phyloP scores from a whole-genome alignment of 2,888 invertebrate genomes.

The Eudemis profundana region DNA sequence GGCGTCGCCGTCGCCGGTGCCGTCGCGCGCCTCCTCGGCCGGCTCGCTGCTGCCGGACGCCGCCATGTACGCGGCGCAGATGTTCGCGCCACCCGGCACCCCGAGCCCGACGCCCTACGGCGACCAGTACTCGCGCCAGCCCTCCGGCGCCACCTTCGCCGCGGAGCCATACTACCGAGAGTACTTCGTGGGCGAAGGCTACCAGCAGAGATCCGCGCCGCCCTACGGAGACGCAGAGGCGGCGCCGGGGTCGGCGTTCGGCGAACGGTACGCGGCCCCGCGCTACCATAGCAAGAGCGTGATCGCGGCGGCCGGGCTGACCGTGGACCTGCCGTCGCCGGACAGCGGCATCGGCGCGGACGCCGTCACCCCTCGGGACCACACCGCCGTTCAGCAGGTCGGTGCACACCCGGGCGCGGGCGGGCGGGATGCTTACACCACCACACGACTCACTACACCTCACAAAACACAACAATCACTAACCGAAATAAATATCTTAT shows the following conservation, averaged over 20 bases:
- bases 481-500: too few relatives aligned
- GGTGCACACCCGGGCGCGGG: constrained; percentile 80
- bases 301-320: constrained; percentile 92
- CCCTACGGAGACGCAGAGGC: constrained; percentile 85
- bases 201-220: constrained; percentile 86
- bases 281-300: constrained; percentile 90
- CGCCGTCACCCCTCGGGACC: constrained; percentile 95
- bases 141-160: constrained; percentile 85
- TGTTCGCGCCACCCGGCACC: constrained; percentile 88
- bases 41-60: constrained; percentile 87
- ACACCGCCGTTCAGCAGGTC: constrained; percentile 96
- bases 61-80: constrained; percentile 88
- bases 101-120: constrained; percentile 88
- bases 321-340: constrained; percentile 97
- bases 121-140: constrained; percentile 80
- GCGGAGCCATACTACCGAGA: constrained; percentile 93
- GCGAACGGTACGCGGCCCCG: constrained; percentile 88
- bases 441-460: constrained; percentile 53
- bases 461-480: constrained; percentile 51
- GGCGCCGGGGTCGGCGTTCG: constrained; percentile 87
- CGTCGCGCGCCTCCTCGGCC: constrained; percentile 85
- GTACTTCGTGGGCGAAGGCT: constrained; percentile 88
- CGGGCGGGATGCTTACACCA: constrained; percentile 65
- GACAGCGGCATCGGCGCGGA: constrained; percentile 98
- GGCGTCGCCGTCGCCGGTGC: constrained; percentile 87